These are phyloP conservation scores for Campylomormyrus numenius DNA, from an alignment of 2,113 vertebrate genomes.

Conservation along the genomic window DNA sequence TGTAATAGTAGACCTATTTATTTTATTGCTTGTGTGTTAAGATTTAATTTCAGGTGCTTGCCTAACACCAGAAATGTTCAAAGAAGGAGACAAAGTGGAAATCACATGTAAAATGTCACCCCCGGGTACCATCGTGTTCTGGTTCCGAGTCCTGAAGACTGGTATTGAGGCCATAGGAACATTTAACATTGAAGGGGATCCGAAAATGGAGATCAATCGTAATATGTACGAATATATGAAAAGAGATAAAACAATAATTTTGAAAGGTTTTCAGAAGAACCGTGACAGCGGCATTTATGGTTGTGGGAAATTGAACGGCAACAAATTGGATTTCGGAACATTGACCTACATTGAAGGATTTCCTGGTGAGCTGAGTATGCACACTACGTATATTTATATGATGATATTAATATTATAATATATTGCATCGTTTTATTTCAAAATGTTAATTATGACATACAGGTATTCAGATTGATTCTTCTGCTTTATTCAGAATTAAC, in stretches of 20 bases:
- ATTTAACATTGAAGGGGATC: fast-evolving
- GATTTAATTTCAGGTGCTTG: neutral
- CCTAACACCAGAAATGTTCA: fast-evolving
- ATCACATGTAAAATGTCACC: fast-evolving
- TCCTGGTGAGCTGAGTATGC: conserved; percentile 34
- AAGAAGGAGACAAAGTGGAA: fast-evolving
- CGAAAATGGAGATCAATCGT: fast-evolving
- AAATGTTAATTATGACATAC: neutral
- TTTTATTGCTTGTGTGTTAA: neutral
- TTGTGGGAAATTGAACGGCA: conserved; percentile 32
- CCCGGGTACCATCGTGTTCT: fast-evolving
- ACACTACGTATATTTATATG: neutral
- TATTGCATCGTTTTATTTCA: neutral
- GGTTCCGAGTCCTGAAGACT: conserved; percentile 31
- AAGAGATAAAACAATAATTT: fast-evolving
- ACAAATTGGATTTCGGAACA: conserved; percentile 11
- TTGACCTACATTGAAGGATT: conserved; percentile 22
- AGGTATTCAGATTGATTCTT: neutral
- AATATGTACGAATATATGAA: fast-evolving
- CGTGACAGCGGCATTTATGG: conserved; percentile 42
- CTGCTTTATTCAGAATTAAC: neutral
- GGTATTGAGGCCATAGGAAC: conserved; percentile 10
- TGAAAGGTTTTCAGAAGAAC: conserved; percentile 31
- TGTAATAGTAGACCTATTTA: neutral
- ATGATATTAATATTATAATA: neutral